Evolutionary conservation across 2,797 vertebrate genomes (phyloP).

Genomic region (Aphelocoma californica): DNA sequence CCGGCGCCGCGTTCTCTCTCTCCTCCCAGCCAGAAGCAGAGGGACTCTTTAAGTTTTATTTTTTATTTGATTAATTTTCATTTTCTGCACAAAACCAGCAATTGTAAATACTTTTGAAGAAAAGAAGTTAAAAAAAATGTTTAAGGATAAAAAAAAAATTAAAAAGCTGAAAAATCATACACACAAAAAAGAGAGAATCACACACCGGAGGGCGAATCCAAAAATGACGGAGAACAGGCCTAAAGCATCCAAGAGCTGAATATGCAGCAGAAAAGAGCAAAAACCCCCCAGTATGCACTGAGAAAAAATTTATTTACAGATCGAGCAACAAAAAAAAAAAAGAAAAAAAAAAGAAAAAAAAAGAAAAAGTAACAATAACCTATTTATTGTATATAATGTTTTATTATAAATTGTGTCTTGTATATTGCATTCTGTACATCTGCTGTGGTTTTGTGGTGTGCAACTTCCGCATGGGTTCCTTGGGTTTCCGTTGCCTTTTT

Average conservation of each 20-base stretch:
- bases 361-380: conserved; percentile 72
- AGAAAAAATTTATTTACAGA: conserved; percentile 79
- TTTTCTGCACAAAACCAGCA: conserved; percentile 90
- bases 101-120: conserved; percentile 94
- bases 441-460: conserved; percentile 83
- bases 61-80: conserved; percentile 67
- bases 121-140: conserved; percentile 69
- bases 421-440: conserved; percentile 82
- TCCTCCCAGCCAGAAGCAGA: conserved; percentile 16
- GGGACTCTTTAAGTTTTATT: conserved; percentile 64
- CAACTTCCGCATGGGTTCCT: conserved; percentile 78
- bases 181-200: neutral
- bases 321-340: conserved; percentile 65
- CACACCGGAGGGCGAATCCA: conserved; percentile 37
- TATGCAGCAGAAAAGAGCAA: conserved; percentile 68
- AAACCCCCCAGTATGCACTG: conserved; percentile 79
- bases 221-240: conserved; percentile 31
- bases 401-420: conserved; percentile 84
- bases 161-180: conserved; percentile 67
- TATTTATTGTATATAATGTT: conserved; percentile 86
- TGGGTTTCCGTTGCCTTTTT: conserved; percentile 72
- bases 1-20: conserved; percentile 29
- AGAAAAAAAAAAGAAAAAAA: neutral
- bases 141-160: conserved; percentile 44
- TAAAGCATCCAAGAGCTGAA: conserved; percentile 39